Percentiles rank a stretch among this genome's conserved stretches.
Evolutionary conservation across 2,113 vertebrate species (phyloP).

Genomic region (Centrocercus urophasianus): DNA sequence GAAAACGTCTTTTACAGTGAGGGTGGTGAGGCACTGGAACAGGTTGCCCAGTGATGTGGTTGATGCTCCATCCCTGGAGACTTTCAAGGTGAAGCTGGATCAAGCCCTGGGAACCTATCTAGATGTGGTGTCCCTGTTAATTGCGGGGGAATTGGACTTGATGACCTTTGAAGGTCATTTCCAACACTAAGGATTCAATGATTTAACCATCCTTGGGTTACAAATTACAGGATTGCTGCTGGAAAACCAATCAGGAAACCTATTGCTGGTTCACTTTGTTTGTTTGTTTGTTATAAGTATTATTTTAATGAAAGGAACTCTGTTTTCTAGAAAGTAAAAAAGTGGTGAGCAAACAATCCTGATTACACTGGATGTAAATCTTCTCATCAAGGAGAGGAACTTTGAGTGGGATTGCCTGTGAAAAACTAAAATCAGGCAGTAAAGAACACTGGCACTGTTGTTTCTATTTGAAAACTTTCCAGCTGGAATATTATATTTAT

Average conservation of each 20-base stretch:
- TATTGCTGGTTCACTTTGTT: not conserved
- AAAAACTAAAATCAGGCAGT: not conserved
- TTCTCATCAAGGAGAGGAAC: not conserved
- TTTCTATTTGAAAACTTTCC: not conserved
- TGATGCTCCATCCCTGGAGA: no score
- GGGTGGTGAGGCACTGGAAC: no score
- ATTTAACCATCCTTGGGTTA: not conserved
- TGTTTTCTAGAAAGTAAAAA: not conserved
- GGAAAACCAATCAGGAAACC: not conserved
- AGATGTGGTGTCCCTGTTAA: no score
- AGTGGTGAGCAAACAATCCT: not conserved
- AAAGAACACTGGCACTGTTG: not conserved
- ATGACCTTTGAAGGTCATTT: no score
- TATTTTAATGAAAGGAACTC: not conserved
- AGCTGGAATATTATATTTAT: not conserved
- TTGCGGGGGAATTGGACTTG: no score
- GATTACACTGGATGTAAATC: not conserved
- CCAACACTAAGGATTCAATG: not conserved
- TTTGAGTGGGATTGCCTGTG: not conserved
- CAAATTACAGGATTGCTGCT: not conserved
- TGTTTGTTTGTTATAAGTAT: not conserved
- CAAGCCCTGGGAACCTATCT: no score
- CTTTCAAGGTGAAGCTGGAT: no score
- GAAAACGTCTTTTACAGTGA: no score
- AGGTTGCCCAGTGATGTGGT: no score